Evolutionary conservation across 2,888 invertebrate species (phyloP), one percentile per base, ranked within the genome.

Genomic region (Eueremaeus valkanovi): DNA sequence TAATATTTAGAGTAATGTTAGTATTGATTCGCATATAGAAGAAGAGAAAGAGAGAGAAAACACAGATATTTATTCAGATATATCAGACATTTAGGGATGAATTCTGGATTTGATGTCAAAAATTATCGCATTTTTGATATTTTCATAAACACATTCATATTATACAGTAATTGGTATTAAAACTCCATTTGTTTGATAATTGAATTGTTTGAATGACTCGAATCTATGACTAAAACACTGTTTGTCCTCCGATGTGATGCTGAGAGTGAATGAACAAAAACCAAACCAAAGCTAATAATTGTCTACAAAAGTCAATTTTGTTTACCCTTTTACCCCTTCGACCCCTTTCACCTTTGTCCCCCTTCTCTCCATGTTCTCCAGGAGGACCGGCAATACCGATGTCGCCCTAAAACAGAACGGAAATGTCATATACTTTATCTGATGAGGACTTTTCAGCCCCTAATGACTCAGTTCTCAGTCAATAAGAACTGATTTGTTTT

Each of bases 311-410:
- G 33, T 27, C 5, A 29, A 55, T 55, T n/a, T 42, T 73, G 76
- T 87, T 90, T 91, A 93, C 94, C 92, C 92, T 88, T 87, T 93
- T 93, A 87, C 94, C 94, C 85, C 92, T 89, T 85, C 92, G 92
- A 84, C 95, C 95, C 83, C 94, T 88, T 81, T 90, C 88, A 83
- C 95, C 95, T 85, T 91, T 92, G 84, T 93, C 93, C 75, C 83
- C 84, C 77, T 82, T 82, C 51, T 82, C 82, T 81, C 95, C 95
- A 81, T 89, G 86, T 81, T 87, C 86, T 82, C 92, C 93, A 81
- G 81, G 80, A 36, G 90, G 88, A 80, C 85, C 84, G 33, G 83
- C 82, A 75, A 83, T 80, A 45, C 84, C 84, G 76, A 83, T 81
- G 75, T 83, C 83, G 75, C 84, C 84, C 82, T 84, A 76, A 33